Evolutionary conservation across 2,113 vertebrate species (phyloP).

Genomic region (Myrmecophaga tridactyla): DNA sequence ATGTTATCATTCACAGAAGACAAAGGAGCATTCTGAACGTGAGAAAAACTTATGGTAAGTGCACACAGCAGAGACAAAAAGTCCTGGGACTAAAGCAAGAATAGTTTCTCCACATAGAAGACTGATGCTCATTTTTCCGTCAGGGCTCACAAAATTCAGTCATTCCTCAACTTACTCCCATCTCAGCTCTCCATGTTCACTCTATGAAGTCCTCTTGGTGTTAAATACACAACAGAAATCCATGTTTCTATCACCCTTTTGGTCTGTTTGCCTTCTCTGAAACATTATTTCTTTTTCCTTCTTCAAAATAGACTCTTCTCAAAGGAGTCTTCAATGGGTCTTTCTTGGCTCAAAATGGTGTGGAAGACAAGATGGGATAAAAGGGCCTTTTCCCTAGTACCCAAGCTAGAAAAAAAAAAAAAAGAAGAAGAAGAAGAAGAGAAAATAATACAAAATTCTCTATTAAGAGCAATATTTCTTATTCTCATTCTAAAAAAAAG

Average conservation of each 20-base stretch:
- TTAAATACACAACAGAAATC: conserved; percentile 26
- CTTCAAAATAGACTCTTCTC: conserved; percentile 71
- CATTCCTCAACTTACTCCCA: conserved; percentile 51
- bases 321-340: conserved; percentile 61
- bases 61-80: background rate
- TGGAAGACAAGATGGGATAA: conserved; percentile 66
- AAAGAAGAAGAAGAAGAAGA: conserved; percentile 13
- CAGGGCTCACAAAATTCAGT: conserved; percentile 25
- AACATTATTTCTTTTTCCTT: conserved; percentile 61
- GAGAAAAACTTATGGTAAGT: conserved; percentile 12
- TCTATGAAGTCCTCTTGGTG: background rate
- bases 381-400: conserved; percentile 63
- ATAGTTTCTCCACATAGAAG: conserved; percentile 18
- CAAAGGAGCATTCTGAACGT: conserved; percentile 23
- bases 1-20: conserved; percentile 26
- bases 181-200: conserved; percentile 46
- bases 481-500: conserved; percentile 40
- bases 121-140: conserved; percentile 6
- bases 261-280: conserved; percentile 58
- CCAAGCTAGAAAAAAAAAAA: conserved; percentile 52
- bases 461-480: conserved; percentile 56
- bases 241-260: conserved; percentile 43
- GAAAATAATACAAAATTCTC: conserved; percentile 71
- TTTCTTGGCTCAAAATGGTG: conserved; percentile 70
- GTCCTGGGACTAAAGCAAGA: conserved; percentile 22